Percentiles rank a stretch among this genome's conserved stretches.
These are phyloP conservation scores for Drosophila bipectinata DNA, from an alignment of 1,140 invertebrate species.

Conservation along the genomic window DNA sequence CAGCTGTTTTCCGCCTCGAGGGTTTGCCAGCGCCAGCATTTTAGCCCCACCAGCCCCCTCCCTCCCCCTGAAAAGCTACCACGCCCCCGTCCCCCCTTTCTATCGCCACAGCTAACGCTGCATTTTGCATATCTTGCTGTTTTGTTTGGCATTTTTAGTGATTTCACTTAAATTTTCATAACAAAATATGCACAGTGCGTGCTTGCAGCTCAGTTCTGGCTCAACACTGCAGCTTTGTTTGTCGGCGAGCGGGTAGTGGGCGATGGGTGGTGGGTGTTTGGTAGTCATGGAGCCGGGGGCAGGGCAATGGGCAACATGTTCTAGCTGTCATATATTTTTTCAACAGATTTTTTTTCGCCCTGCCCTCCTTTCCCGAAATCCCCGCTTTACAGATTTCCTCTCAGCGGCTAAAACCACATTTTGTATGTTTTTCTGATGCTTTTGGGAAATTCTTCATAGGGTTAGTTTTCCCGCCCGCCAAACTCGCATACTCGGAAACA, in stretches of 20 bases:
- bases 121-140: slow-evolving; percentile 67
- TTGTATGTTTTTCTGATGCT: slow-evolving; percentile 76
- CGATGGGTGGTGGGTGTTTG: no score
- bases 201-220: slow-evolving; percentile 64
- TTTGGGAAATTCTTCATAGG: slow-evolving; percentile 74
- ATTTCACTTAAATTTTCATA: slow-evolving; percentile 83
- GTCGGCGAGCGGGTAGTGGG: neutral
- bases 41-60: neutral
- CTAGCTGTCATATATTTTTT: slow-evolving; percentile 76
- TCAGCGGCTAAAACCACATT: slow-evolving; percentile 75
- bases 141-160: slow-evolving; percentile 81
- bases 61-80: neutral
- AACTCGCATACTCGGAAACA: slow-evolving; percentile 17
- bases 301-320: slow-evolving; percentile 38
- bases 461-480: slow-evolving; percentile 55
- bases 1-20: slow-evolving; percentile 60
- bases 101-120: slow-evolving; percentile 24
- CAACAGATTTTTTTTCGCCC: slow-evolving; percentile 59
- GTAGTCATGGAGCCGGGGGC: neutral
- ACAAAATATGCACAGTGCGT: slow-evolving; percentile 79
- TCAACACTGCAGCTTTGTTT: slow-evolving; percentile 28
- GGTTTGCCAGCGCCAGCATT: slow-evolving; percentile 21
- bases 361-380: neutral
- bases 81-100: neutral
- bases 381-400: slow-evolving; percentile 51